A percentile compares a stretch with the other conserved stretches of the same genome.
Conservation (phyloP, 2,888 invertebrate species). For the Acleris literana region DNA sequence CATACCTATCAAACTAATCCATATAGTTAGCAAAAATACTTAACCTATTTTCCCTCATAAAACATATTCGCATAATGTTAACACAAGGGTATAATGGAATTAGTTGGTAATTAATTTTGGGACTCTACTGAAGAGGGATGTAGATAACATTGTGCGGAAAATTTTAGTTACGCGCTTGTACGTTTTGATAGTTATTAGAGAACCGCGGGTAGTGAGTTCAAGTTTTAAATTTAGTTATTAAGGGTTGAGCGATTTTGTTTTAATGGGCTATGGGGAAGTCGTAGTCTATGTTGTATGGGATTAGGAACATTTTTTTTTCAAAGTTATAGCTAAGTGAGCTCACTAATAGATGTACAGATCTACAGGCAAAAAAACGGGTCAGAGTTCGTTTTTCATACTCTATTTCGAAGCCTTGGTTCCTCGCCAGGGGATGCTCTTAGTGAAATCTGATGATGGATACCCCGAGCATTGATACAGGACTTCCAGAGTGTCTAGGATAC, state of each 20-base stretch:
- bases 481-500: too few relatives aligned
- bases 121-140: constrained; percentile 64
- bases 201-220: constrained; percentile 42
- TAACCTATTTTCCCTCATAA: constrained; percentile 30
- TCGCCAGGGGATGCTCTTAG: too few relatives aligned
- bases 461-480: too few relatives aligned
- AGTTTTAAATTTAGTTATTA: constrained; percentile 45
- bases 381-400: too few relatives aligned
- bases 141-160: constrained; percentile 54
- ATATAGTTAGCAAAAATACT: constrained; percentile 1
- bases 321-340: too few relatives aligned
- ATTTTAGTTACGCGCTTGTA: constrained; percentile 58
- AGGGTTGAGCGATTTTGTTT: constrained; percentile 26
- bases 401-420: too few relatives aligned
- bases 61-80: constrained; percentile 36
- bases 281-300: not conserved
- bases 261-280: constrained; percentile 12
- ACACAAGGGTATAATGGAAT: constrained; percentile 60
- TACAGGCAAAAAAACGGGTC: too few relatives aligned
- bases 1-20: not conserved
- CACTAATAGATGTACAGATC: too few relatives aligned
- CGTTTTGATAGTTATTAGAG: constrained; percentile 46
- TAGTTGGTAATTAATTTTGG: constrained; percentile 71
- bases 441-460: too few relatives aligned
- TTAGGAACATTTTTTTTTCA: too few relatives aligned